Base-by-base conservation (phyloP, 1,140 invertebrate genomes). In the Cydia splendana region DNA sequence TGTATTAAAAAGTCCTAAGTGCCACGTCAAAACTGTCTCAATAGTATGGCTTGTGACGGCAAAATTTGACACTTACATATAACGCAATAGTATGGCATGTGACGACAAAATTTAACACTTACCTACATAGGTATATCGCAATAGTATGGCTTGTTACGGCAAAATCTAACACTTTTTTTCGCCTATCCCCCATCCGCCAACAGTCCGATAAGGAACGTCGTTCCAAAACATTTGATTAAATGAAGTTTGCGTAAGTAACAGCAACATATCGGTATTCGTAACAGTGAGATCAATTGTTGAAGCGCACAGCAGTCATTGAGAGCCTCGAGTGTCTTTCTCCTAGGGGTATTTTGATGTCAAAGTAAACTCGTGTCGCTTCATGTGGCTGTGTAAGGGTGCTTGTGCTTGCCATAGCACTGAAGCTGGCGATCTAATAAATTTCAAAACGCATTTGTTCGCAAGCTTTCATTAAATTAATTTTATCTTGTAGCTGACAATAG, bases 321-420 rank as follows among this genome's bases (percentile, higher is more conserved):
- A 18, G 34, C 15, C 38, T 71, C 2, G 30, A 71, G 67, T 38
- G 67, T 38, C n/a, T 38, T 71, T 18, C 15, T 42, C 18, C 13
- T 42, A 30, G 67, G 34, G 67, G n/a, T 71, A 71, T 71, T 69
- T 71, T 71, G 67, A 71, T 71, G 67, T 71, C 67, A 71, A 71
- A 71, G 67, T 71, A 71, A 71, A 71, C 67, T 71, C 67, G 28
- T 15, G 65, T 34, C 67, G 67, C 34, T 45, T 71, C 67, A 42
- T 71, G 67, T 71, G 34, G 20, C 30, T 24, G 38, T 42, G 38
- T 38, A 6, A 71, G 67, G 34, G 34, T 18, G 34, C 67, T 24
- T 62, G 57, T 24, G 24, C 57, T 62, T 24, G 20, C 57, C 24
- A 20, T 24, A 57, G 6, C 6, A 62, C 2, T 62, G 20, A 6